Evolutionary conservation across 35 echinoderm and acorn worm species (phyloP), one percentile per base, ranked within the genome.

Genomic region (Hemicentrotus pulcherrimus): DNA sequence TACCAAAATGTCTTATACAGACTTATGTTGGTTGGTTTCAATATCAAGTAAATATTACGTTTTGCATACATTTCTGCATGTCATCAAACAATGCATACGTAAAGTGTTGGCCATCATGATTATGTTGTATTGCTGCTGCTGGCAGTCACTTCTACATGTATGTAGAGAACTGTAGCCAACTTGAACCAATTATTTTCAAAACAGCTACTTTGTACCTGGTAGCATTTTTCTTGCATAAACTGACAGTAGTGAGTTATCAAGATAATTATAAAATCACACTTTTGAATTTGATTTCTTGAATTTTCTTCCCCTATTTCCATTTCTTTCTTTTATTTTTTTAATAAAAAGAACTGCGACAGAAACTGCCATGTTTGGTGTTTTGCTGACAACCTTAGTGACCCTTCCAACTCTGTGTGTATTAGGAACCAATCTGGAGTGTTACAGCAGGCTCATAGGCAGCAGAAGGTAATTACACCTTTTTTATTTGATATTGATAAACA

Each of bases 291-390:
- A 13, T 59, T 59, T 59, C n/a, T n/a, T n/a, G n/a, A n/a, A n/a
- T n/a, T n/a, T n/a, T n/a, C 11, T 59, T 45, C 22, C 94, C 35
- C 3, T 41, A 41, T n/a, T 94, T 16, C 16, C 31, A 41, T 28
- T 31, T 94, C 48, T 5, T 71, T 94, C 13, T 92, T 6, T 95
- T 78, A 55, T 95, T 14, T 86, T 94, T 47, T 92, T 48, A 46
- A 7, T 30, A 46, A 8, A 22, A 32, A 97, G 96, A 48, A 88
- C 86, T 94, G 96, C 96, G 8, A 95, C 96, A 93, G 95, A 97
- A 86, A 97, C 97, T 32, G 96, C 94, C 31, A 33, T 89, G n/a
- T 97, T 97, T 96, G 96, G 95, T 65, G 87, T 97, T 19, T 71
- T 97, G 32, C 31, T 97, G 91, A 70, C 97, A 87, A 97, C 97